A percentile compares a stretch with the other conserved stretches of the same genome.
phyloP scores from a whole-genome alignment of 1,140 invertebrate species.

The Drosophila nannoptera region DNA sequence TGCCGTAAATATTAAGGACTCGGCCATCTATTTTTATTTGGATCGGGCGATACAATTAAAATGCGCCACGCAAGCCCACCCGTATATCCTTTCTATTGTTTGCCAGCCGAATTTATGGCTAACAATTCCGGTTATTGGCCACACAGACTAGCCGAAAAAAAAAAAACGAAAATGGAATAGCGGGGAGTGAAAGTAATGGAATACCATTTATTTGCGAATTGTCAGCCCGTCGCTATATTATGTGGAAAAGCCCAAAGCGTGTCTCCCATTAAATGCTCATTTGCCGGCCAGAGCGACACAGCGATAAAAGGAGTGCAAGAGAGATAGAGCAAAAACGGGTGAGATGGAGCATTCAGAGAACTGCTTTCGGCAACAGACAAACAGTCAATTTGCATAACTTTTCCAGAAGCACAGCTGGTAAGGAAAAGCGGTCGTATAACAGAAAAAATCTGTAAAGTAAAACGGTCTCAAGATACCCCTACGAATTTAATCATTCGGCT shows the following conservation, averaged over 20 bases:
- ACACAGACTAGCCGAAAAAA: not conserved
- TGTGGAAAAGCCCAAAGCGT: conserved; percentile 48
- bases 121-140: conserved; percentile 49
- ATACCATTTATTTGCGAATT: conserved; percentile 33
- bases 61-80: conserved; percentile 8
- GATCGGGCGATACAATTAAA: conserved; percentile 16
- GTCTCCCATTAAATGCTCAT: conserved; percentile 55
- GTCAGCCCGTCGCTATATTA: conserved; percentile 29
- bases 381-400: conserved; percentile 64
- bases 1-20: conserved; percentile 12
- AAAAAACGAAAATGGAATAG: not conserved
- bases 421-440: conserved; percentile 21
- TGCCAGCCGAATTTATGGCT: conserved; percentile 38
- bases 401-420: conserved; percentile 35
- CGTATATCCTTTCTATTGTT: conserved; percentile 30
- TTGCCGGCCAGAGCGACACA: conserved; percentile 11
- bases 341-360: not conserved
- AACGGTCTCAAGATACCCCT: conserved; percentile 18
- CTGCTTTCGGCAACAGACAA: conserved; percentile 32
- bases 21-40: conserved; percentile 8
- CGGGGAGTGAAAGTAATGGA: conserved; percentile 3
- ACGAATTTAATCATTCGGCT: no score
- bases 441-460: not conserved
- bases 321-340: not conserved
- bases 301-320: not conserved